Evolutionary conservation across 1,140 invertebrate genomes (phyloP).

Genomic region (Whitmania pigra): DNA sequence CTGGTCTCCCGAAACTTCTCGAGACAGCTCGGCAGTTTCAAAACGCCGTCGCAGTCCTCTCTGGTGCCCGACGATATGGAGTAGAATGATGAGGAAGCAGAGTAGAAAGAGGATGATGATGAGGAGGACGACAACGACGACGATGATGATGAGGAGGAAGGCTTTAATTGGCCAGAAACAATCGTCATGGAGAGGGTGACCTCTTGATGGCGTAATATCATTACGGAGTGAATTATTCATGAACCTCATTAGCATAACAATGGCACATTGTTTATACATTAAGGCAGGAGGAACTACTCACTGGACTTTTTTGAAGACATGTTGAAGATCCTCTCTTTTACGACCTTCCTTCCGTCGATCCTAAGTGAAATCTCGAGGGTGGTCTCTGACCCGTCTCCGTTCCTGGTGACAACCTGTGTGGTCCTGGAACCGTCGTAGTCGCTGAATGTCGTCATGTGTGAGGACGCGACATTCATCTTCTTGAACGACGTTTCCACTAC

Average conservation of each 20-base stretch:
- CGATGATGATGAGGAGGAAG: background rate
- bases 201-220: background rate
- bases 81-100: background rate
- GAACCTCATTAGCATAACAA: background rate
- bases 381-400: conserved; percentile 29
- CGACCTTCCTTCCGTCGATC: background rate
- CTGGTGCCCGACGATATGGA: background rate
- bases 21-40: background rate
- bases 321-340: no score
- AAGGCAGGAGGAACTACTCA: no score
- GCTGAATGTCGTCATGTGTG: conserved; percentile 33
- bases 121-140: background rate
- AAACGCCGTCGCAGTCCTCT: no score
- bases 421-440: conserved; percentile 40
- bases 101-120: background rate
- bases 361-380: conserved; percentile 27
- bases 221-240: background rate
- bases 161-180: background rate
- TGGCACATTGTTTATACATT: no score
- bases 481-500: conserved; percentile 35
- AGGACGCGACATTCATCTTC: conserved; percentile 28
- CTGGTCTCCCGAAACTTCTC: conserved; percentile 1
- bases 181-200: conserved; percentile 6
- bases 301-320: no score
- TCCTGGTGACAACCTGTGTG: conserved; percentile 28